Conservation (phyloP, 2,888 invertebrate genomes). For the Calephelis perditalis region DNA sequence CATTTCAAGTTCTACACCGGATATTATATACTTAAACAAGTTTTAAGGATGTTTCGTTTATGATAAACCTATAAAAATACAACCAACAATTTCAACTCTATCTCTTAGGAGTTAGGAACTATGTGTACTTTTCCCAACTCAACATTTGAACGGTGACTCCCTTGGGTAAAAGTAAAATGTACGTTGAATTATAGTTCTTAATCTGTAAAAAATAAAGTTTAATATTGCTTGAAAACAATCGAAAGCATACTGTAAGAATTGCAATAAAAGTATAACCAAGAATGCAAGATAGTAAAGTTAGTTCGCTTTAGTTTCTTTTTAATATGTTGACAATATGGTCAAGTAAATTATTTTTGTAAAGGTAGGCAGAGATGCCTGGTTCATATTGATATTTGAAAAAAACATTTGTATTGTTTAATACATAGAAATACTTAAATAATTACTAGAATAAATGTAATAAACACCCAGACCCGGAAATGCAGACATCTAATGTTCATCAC, state of each 20-base stretch:
- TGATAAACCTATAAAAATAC: slow-evolving; percentile 10
- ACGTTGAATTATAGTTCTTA: neutral
- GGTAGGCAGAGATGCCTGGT: too few relatives aligned
- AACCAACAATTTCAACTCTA: slow-evolving; percentile 13
- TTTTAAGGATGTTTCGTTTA: slow-evolving; percentile 28
- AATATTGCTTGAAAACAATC: neutral
- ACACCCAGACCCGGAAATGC: too few relatives aligned
- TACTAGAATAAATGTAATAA: too few relatives aligned
- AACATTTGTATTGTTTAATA: too few relatives aligned
- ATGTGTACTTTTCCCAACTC: slow-evolving; percentile 1
- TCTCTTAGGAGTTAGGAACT: slow-evolving; percentile 1
- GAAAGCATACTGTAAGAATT: slow-evolving; percentile 1
- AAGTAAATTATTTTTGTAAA: too few relatives aligned
- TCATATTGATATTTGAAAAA: too few relatives aligned
- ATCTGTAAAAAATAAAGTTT: neutral
- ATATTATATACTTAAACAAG: slow-evolving; percentile 41
- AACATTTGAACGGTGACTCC: slow-evolving; percentile 2
- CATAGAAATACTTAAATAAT: too few relatives aligned
- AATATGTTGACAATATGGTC: too few relatives aligned
- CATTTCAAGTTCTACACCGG: slow-evolving; percentile 27
- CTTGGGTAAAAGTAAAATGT: neutral
- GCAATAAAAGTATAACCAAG: slow-evolving; percentile 26
- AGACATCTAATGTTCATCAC: too few relatives aligned
- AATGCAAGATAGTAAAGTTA: slow-evolving; percentile 22
- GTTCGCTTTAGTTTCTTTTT: slow-evolving; percentile 25